These are phyloP conservation scores for Porites divaricata DNA, from an alignment of 92 coral and sea anemone species.

Conservation along the genomic window DNA sequence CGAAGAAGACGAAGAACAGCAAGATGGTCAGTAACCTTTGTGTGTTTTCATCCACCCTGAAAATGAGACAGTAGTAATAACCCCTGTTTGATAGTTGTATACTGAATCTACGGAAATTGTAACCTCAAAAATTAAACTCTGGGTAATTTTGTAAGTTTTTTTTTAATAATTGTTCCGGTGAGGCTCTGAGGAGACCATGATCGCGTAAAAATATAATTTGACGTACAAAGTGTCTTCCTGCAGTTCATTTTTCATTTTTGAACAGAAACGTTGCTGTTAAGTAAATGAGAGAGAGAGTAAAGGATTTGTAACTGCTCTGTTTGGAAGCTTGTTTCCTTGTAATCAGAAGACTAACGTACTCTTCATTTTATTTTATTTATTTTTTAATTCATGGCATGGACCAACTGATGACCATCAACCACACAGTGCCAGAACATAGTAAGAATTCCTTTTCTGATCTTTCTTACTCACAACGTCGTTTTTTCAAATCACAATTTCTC, in stretches of 20 bases:
- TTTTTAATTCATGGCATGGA: not conserved
- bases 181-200: no score
- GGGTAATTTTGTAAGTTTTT: no score
- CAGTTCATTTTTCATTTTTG: no score
- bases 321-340: not conserved
- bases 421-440: slow-evolving; percentile 74
- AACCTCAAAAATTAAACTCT: no score
- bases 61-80: no score
- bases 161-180: no score
- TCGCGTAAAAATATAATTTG: no score
- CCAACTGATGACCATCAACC: not conserved
- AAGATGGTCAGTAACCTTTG: not conserved
- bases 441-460: slow-evolving; percentile 21
- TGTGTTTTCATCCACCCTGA: not conserved
- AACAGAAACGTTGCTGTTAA: no score
- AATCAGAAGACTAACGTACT: not conserved
- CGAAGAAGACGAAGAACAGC: slow-evolving; percentile 61
- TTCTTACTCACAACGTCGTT: not conserved
- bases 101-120: no score
- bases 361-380: not conserved
- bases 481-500: not conserved
- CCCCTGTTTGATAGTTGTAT: no score
- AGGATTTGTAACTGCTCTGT: not conserved
- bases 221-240: no score
- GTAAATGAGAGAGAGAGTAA: no score